Percentiles rank a stretch among this genome's conserved stretches.
Conservation (phyloP, 2,113 vertebrate genomes). For the Scopus umbretta region DNA sequence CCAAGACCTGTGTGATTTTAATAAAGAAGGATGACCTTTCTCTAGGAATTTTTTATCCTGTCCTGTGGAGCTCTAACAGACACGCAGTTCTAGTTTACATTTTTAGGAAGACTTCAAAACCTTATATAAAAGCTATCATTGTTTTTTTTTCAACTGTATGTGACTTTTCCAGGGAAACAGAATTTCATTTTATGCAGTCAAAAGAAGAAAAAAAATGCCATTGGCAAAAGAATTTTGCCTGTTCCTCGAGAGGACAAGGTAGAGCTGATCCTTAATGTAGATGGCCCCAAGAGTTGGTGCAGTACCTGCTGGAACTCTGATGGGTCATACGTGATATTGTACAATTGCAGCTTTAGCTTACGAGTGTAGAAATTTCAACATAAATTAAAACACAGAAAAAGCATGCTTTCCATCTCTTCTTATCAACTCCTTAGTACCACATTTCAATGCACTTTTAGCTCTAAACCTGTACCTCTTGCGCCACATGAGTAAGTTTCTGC, state of each 20-base stretch:
- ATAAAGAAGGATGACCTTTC: background rate
- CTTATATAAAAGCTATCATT: background rate
- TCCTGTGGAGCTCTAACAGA: background rate
- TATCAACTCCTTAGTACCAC: background rate
- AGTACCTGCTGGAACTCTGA: background rate
- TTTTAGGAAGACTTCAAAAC: background rate
- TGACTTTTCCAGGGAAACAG: background rate
- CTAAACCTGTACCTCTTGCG: background rate
- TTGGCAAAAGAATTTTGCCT: background rate
- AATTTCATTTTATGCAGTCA: background rate
- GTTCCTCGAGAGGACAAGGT: background rate
- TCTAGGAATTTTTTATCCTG: background rate
- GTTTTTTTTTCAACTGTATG: background rate
- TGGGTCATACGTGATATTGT: rapidly evolving
- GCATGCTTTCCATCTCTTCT: background rate
- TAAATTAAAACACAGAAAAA: background rate
- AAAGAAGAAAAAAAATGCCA: background rate
- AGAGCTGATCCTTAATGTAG: background rate
- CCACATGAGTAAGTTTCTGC: rapidly evolving
- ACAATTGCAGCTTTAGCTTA: background rate
- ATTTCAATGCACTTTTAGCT: background rate
- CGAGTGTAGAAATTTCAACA: rapidly evolving
- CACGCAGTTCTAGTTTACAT: background rate
- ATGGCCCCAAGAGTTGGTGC: background rate
- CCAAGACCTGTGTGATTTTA: background rate